These are phyloP conservation scores for Phalera bucephala DNA, from an alignment of 2,888 invertebrate genomes.

Conservation along the genomic window DNA sequence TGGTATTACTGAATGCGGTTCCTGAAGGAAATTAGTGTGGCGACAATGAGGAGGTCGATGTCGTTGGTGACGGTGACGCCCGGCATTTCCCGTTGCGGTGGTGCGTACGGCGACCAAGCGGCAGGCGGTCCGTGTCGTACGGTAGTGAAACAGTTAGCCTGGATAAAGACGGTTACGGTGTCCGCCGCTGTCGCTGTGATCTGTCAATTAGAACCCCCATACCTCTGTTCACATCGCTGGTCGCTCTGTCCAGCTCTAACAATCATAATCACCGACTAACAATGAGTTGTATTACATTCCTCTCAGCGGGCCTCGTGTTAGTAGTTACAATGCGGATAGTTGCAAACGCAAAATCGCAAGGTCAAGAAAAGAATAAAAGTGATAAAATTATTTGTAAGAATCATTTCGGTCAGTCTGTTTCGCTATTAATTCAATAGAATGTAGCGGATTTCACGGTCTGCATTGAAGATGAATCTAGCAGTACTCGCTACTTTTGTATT, in stretches of 20 bases:
- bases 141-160: constrained; percentile 71
- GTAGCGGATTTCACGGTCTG: constrained; percentile 55
- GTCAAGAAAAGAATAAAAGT: constrained; percentile 40
- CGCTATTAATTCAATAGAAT: constrained; percentile 51
- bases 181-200: constrained; percentile 56
- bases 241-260: constrained; percentile 44
- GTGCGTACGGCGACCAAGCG: constrained; percentile 38
- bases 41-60: constrained; percentile 43
- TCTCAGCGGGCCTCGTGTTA: constrained; percentile 12
- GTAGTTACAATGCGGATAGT: constrained; percentile 17
- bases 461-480: constrained; percentile 42
- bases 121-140: constrained; percentile 57
- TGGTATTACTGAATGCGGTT: constrained; percentile 54
- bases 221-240: constrained; percentile 63
- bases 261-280: constrained; percentile 42
- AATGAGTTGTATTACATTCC: constrained; percentile 27
- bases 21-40: constrained; percentile 57
- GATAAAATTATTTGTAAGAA: constrained; percentile 27
- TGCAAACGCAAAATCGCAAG: constrained; percentile 27
- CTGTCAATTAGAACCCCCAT: constrained; percentile 70
- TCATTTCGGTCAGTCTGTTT: constrained; percentile 33
- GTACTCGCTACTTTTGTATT: constrained; percentile 43
- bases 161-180: constrained; percentile 63
- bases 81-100: constrained; percentile 68
- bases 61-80: constrained; percentile 31